A percentile compares a stretch with the other conserved stretches of the same genome.
phyloP scores from a whole-genome alignment of 2,113 vertebrate species.

The Geothlypis trichas region DNA sequence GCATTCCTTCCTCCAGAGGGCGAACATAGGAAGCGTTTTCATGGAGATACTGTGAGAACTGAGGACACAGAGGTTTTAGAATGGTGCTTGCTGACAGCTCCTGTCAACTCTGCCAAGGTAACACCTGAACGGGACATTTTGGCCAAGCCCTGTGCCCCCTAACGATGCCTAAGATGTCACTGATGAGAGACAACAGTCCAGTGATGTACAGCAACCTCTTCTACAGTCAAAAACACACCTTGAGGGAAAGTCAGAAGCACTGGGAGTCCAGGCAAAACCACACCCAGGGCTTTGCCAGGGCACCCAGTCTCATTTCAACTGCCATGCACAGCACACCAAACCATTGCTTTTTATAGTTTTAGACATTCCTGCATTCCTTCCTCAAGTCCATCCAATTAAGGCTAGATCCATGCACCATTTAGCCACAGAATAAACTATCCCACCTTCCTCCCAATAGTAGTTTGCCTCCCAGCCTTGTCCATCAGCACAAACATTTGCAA shows the following conservation, averaged over 20 bases:
- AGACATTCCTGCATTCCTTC: background rate
- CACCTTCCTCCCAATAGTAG: background rate
- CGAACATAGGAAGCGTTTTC: slow-evolving; percentile 95
- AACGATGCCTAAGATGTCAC: background rate
- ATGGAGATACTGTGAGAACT: slow-evolving; percentile 96
- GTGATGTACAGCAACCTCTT: background rate
- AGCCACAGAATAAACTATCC: background rate
- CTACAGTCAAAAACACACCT: background rate
- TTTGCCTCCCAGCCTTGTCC: background rate
- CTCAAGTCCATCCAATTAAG: background rate
- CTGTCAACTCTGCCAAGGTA: background rate
- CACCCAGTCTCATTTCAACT: background rate
- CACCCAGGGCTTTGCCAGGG: background rate
- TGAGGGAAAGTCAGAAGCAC: background rate
- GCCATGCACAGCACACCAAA: background rate
- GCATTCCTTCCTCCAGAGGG: slow-evolving; percentile 94
- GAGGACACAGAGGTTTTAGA: background rate
- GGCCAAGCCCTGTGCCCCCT: background rate
- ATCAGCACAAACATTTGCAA: background rate
- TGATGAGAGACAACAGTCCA: background rate
- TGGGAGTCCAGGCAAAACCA: background rate
- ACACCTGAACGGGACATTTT: accelerated
- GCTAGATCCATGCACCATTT: background rate
- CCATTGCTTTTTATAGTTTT: background rate
- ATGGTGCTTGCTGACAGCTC: background rate